Conservation (phyloP, 2,888 invertebrate genomes). For the Romanomermis culicivorax region DNA sequence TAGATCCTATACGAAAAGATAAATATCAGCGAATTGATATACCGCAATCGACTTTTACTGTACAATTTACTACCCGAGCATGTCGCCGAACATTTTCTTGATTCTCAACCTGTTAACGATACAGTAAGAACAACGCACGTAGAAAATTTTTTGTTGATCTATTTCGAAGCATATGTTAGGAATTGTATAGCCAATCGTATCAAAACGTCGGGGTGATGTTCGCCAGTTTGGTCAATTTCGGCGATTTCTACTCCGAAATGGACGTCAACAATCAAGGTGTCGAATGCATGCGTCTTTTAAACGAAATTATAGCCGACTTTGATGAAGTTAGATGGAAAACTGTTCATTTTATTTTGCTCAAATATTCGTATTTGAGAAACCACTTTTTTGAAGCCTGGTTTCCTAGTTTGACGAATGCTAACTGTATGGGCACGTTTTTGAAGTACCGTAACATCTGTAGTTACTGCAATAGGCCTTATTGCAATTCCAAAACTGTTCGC, state of each 20-base stretch:
- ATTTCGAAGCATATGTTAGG: slow-evolving; percentile 39
- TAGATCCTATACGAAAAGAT: too few relatives aligned
- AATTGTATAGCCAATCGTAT: slow-evolving; percentile 80
- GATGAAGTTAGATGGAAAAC: slow-evolving; percentile 63
- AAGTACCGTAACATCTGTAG: too few relatives aligned
- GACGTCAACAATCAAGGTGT: slow-evolving; percentile 95
- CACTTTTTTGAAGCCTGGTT: too few relatives aligned
- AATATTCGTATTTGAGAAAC: too few relatives aligned
- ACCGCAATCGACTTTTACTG: slow-evolving; percentile 79
- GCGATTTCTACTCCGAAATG: slow-evolving; percentile 87
- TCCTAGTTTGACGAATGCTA: too few relatives aligned
- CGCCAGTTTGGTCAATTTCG: slow-evolving; percentile 89
- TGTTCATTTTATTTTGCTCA: background rate
- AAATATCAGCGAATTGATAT: too few relatives aligned
- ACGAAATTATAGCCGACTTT: slow-evolving; percentile 95
- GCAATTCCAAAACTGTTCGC: background rate
- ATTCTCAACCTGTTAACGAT: slow-evolving; percentile 20
- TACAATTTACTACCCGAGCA: slow-evolving; percentile 89
- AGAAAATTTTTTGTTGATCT: background rate
- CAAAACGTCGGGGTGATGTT: slow-evolving; percentile 88
- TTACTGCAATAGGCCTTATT: too few relatives aligned
- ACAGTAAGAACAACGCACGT: background rate
- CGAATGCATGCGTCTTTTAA: slow-evolving; percentile 76
- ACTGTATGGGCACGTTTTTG: too few relatives aligned
- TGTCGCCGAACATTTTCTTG: slow-evolving; percentile 83